phyloP scores from a whole-genome alignment of 2,888 invertebrate species.

The Malachius bipustulatus region DNA sequence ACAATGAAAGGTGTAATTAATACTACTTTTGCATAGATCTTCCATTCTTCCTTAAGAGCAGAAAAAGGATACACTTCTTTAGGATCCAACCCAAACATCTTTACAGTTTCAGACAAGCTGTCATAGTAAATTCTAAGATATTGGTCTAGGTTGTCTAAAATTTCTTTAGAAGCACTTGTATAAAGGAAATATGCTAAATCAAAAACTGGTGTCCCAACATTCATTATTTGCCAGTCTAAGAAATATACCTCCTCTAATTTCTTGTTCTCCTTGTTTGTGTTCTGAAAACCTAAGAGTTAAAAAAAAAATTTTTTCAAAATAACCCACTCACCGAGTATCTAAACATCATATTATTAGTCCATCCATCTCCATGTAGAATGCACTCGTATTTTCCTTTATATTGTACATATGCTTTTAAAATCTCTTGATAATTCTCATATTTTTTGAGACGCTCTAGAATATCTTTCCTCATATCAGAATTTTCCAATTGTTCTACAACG shows the following conservation, averaged over 20 bases:
- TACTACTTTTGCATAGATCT: not conserved
- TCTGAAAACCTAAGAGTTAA: no score
- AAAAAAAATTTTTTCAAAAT: no score
- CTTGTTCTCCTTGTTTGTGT: no score
- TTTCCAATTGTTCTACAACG: not conserved
- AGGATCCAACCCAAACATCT: not conserved
- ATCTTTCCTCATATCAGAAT: no score
- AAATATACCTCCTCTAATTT: not conserved
- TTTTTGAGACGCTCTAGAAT: no score
- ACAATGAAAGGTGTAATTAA: not conserved
- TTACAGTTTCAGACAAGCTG: not conserved
- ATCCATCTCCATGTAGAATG: slow-evolving; percentile 26
- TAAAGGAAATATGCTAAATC: slow-evolving; percentile 1
- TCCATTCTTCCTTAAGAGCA: not conserved
- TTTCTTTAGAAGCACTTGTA: not conserved
- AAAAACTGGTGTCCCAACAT: not conserved
- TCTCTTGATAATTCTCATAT: not conserved
- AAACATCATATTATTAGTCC: slow-evolving; percentile 29
- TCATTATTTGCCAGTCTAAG: not conserved
- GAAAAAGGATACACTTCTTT: not conserved
- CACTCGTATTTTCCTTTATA: slow-evolving; percentile 13
- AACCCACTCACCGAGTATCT: slow-evolving; percentile 23
- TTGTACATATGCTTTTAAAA: not conserved
- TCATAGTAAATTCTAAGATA: not conserved
- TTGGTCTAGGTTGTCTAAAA: not conserved